Evolutionary conservation across 1,140 invertebrate genomes (phyloP).

Genomic region (Pinna nobilis): DNA sequence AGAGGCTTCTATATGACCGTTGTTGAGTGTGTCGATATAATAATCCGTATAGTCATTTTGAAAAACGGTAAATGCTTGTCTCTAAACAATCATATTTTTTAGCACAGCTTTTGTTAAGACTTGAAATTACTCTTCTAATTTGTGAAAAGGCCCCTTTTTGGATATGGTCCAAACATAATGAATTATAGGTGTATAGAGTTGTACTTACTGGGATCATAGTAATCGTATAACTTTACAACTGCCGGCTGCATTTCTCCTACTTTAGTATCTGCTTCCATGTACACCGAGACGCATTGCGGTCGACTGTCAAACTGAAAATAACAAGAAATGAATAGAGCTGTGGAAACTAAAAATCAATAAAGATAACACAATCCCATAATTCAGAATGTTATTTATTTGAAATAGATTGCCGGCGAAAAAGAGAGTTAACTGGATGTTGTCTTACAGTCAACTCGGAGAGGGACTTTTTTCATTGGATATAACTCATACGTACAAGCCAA

Average conservation of each 20-base stretch:
- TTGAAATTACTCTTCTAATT: not conserved
- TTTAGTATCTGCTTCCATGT: slow-evolving; percentile 28
- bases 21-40: too few relatives aligned
- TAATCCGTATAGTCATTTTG: too few relatives aligned
- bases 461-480: too few relatives aligned
- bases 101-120: too few relatives aligned
- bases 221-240: slow-evolving; percentile 38
- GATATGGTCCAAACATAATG: not conserved
- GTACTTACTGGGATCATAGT: slow-evolving; percentile 47
- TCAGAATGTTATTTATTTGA: not conserved
- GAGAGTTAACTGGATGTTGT: not conserved
- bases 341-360: not conserved
- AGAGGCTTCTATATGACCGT: too few relatives aligned
- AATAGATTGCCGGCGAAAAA: not conserved
- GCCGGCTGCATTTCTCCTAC: slow-evolving; percentile 40
- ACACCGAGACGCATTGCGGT: slow-evolving; percentile 32
- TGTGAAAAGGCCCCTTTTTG: too few relatives aligned
- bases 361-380: not conserved
- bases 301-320: slow-evolving; percentile 34
- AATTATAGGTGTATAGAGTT: not conserved
- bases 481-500: too few relatives aligned
- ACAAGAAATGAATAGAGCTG: not conserved
- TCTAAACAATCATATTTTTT: not conserved
- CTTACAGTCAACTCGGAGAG: not conserved
- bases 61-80: too few relatives aligned